These are phyloP conservation scores for Datnioides undecimradiatus DNA, from an alignment of 2,113 vertebrate species.

Conservation along the genomic window DNA sequence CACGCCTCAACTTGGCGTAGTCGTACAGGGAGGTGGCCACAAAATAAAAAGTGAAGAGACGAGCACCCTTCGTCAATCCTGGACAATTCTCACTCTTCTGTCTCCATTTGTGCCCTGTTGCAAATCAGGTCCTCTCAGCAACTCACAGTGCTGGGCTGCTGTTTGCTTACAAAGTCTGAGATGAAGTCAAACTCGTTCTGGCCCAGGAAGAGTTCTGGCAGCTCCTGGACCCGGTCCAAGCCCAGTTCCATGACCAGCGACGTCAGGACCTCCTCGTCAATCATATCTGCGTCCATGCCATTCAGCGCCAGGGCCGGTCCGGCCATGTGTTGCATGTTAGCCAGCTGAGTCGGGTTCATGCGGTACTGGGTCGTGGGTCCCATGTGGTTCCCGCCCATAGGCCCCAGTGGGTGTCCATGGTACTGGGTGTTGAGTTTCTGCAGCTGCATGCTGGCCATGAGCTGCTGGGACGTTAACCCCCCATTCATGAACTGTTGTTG, in stretches of 20 bases:
- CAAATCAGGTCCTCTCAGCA: constrained; percentile 86
- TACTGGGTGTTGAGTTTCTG: constrained; percentile 94
- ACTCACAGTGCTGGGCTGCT: constrained; percentile 95
- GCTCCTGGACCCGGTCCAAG: constrained; percentile 95
- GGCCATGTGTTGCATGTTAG: constrained; percentile 89
- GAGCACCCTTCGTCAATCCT: constrained; percentile 48
- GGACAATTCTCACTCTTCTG: constrained; percentile 43
- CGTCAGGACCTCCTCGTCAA: constrained; percentile 97
- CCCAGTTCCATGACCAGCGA: constrained; percentile 95
- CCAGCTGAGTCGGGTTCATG: constrained; percentile 85
- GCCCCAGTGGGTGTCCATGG: constrained; percentile 88
- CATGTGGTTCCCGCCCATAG: constrained; percentile 86
- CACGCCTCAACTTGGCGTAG: constrained; percentile 24
- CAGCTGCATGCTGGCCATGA: constrained; percentile 94
- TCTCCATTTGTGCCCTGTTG: constrained; percentile 42
- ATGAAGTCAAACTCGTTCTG: constrained; percentile 99
- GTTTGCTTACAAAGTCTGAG: constrained; percentile 96
- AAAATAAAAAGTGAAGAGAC: constrained; percentile 60
- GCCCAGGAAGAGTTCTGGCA: constrained; percentile 97
- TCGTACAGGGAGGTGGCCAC: constrained; percentile 50
- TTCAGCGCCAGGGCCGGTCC: constrained; percentile 87
- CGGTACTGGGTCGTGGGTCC: constrained; percentile 84
- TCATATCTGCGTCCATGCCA: constrained; percentile 93
- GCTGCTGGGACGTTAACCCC: constrained; percentile 89
- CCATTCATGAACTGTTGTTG: constrained; percentile 89